phyloP scores from a whole-genome alignment of 2,113 vertebrate species.

The Clarias magur region DNA sequence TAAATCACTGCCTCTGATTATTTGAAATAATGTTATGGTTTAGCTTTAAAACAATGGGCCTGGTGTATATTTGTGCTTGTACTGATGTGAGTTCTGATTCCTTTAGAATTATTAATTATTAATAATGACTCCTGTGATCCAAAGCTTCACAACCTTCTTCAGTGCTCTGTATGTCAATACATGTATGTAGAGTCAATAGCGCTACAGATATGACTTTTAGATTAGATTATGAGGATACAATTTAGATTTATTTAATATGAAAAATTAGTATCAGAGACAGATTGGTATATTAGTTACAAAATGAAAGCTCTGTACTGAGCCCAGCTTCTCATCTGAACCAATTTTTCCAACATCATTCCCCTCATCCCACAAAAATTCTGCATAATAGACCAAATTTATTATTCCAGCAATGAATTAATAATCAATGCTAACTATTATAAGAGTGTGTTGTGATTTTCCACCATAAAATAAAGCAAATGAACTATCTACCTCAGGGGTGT shows the following conservation, averaged over 20 bases:
- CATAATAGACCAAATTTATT: constrained; percentile 3
- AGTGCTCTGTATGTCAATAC: not conserved
- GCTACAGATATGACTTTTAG: not conserved
- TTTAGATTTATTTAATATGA: no score
- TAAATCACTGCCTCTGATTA: not conserved
- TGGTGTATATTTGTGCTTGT: not conserved
- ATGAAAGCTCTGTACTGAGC: not conserved
- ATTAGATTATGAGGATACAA: not conserved
- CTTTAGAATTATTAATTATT: not conserved
- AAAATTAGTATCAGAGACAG: not conserved
- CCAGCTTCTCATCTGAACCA: constrained; percentile 55
- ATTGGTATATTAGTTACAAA: not conserved
- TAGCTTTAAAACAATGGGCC: not conserved
- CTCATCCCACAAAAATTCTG: not conserved
- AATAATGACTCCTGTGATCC: constrained; percentile 12
- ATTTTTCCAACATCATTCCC: constrained; percentile 31
- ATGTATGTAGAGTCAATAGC: not conserved
- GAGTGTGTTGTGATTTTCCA: not conserved
- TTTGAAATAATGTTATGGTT: not conserved
- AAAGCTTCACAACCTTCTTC: not conserved
- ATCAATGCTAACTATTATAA: not conserved
- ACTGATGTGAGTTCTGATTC: not conserved
- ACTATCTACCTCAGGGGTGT: not conserved
- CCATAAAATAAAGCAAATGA: not conserved
- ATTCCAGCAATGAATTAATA: not conserved